A percentile compares a stretch with the other conserved stretches of the same genome.
Conservation (phyloP, 2,888 invertebrate species). For the Tigriopus californicus region DNA sequence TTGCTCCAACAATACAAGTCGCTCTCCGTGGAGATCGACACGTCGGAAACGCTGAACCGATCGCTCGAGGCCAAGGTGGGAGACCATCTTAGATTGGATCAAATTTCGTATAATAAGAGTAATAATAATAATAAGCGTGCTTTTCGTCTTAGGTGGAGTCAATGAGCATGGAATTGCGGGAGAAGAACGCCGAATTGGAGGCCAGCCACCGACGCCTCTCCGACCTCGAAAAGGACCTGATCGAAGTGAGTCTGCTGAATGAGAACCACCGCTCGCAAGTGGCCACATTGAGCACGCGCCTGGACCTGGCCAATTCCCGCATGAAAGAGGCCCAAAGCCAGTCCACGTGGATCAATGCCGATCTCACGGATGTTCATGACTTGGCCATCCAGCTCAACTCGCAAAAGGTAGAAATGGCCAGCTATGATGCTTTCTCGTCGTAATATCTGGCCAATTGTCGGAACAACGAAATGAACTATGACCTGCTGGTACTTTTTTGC, state of each 20-base stretch:
- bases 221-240: background rate
- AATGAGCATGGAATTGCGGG: background rate
- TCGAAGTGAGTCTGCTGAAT: background rate
- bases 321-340: background rate
- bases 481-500: too few species aligned
- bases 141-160: background rate
- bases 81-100: background rate
- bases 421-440: background rate
- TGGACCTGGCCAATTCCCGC: background rate
- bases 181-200: background rate
- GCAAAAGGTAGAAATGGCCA: slow-evolving; percentile 5
- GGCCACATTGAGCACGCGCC: background rate
- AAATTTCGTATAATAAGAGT: too few species aligned
- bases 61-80: slow-evolving; percentile 1
- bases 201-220: background rate
- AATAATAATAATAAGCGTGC: too few species aligned
- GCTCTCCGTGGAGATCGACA: slow-evolving; percentile 4
- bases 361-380: background rate
- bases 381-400: background rate
- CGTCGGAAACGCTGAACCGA: background rate
- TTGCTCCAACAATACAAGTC: slow-evolving; percentile 13
- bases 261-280: slow-evolving; percentile 4
- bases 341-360: background rate
- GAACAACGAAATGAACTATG: too few species aligned
- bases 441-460: too few species aligned